A percentile compares a stretch with the other conserved stretches of the same genome.
Conservation (phyloP, 1,140 invertebrate species). For the Hormaphis cornu region DNA sequence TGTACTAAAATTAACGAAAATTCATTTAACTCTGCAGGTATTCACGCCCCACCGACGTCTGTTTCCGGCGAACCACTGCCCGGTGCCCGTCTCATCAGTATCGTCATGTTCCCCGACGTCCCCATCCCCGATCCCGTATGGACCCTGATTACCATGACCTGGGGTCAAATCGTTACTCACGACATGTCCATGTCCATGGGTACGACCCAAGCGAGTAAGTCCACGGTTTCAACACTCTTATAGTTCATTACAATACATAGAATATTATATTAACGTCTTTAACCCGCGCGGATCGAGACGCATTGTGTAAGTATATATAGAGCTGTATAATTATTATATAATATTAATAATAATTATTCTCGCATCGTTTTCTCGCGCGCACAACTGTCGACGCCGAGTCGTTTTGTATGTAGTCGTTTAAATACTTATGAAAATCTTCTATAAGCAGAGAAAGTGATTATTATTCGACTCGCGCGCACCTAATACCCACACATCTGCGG, state of each 20-base stretch:
- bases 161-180: conserved; percentile 78
- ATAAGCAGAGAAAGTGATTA: conserved; percentile 2
- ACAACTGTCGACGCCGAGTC: too few species aligned
- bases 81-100: conserved; percentile 57
- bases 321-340: too few species aligned
- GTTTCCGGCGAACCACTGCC: conserved; percentile 54
- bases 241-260: background rate
- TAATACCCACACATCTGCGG: too few species aligned
- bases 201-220: conserved; percentile 43
- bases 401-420: too few species aligned
- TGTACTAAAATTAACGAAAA: background rate
- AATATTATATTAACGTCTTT: too few species aligned
- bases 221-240: background rate
- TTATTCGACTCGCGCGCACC: too few species aligned
- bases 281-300: too few species aligned
- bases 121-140: conserved; percentile 55
- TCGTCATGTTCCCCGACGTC: conserved; percentile 56
- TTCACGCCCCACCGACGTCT: conserved; percentile 54
- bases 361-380: too few species aligned
- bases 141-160: conserved; percentile 72
- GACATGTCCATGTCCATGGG: conserved; percentile 71
- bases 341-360: too few species aligned
- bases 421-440: background rate
- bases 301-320: too few species aligned
- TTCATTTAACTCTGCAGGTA: conserved; percentile 43